phyloP scores from a whole-genome alignment of 2,113 vertebrate species.

The Phasianus colchicus region DNA sequence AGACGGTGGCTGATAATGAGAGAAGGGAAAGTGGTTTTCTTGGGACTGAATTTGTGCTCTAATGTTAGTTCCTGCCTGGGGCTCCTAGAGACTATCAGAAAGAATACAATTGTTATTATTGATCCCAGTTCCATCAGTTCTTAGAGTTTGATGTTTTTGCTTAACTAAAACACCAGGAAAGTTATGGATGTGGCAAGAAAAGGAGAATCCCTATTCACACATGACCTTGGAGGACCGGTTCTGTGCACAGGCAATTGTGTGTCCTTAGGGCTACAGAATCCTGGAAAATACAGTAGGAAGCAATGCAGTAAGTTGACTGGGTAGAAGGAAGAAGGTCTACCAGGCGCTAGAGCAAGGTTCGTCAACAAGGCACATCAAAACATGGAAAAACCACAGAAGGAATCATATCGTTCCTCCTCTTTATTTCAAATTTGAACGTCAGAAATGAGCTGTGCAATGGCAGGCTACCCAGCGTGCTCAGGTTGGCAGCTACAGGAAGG shows the following conservation, averaged over 20 bases:
- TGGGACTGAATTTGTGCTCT: neutral
- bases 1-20: conserved; percentile 48
- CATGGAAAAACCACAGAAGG: neutral
- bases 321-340: neutral
- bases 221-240: neutral
- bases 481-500: neutral
- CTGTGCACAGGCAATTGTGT: neutral
- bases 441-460: neutral
- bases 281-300: neutral
- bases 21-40: conserved; percentile 14
- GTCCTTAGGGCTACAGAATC: neutral
- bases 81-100: conserved; percentile 28
- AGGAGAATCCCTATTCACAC: neutral
- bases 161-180: conserved; percentile 19
- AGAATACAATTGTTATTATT: conserved; percentile 31
- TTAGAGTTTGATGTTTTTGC: neutral
- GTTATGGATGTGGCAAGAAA: neutral
- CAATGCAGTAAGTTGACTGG: neutral
- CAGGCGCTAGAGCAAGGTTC: neutral
- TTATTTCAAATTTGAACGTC: neutral
- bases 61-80: conserved; percentile 14
- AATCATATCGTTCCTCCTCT: neutral
- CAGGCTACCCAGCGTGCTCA: rapidly evolving
- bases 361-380: neutral
- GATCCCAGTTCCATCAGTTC: neutral